Percentiles rank a stretch among this genome's conserved stretches.
Evolutionary conservation across 2,113 vertebrate genomes (phyloP).

Genomic region (Rhinopomastus cyanomelas): DNA sequence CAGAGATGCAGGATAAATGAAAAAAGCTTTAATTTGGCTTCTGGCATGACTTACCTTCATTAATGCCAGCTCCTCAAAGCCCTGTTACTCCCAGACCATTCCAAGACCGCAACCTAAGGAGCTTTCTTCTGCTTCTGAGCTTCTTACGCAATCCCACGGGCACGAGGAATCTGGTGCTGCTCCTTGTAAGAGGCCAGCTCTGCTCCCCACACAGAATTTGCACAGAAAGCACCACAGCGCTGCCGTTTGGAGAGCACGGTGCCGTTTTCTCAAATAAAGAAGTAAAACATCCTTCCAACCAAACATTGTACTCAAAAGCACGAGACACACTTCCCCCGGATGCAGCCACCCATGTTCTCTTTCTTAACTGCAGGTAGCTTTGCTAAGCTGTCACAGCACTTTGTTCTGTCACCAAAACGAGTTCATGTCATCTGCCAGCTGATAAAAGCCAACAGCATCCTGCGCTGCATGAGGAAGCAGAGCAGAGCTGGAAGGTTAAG

Average conservation of each 20-base stretch:
- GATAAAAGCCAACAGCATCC: background rate
- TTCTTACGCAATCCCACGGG: background rate
- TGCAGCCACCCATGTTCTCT: background rate
- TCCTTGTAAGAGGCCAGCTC: background rate
- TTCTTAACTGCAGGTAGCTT: background rate
- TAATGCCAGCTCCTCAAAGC: background rate
- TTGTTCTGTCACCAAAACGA: background rate
- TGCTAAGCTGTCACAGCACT: background rate
- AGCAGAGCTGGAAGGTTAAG: background rate
- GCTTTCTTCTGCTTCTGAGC: background rate
- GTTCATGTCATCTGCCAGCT: background rate
- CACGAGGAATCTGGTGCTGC: background rate
- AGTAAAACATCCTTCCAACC: background rate
- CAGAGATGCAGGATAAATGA: background rate
- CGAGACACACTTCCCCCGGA: background rate
- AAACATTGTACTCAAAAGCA: background rate
- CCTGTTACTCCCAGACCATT: background rate
- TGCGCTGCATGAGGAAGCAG: background rate
- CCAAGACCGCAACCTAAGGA: conserved; percentile 41
- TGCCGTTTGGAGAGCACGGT: background rate
- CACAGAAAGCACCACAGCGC: background rate
- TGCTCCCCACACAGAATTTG: background rate
- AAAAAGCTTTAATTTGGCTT: background rate
- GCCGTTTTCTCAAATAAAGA: background rate
- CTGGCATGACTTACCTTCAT: background rate